Base-by-base conservation (phyloP, 2,797 vertebrate species). In the Chiroxiphia lanceolata region DNA sequence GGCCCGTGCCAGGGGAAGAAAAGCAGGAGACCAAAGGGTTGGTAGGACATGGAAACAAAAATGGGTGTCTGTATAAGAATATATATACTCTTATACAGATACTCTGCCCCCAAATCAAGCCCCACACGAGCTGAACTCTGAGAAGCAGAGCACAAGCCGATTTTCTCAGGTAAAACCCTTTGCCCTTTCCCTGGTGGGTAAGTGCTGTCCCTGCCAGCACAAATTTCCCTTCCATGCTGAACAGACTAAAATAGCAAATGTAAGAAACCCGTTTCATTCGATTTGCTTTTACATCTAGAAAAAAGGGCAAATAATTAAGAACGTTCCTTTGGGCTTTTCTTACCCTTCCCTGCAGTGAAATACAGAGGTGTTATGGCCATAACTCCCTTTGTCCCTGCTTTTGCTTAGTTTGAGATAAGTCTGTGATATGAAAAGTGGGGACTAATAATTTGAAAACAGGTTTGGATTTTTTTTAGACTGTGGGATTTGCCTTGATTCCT, bases 361-460 rank as follows among this genome's bases (percentile, higher is more conserved):
- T 64, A 40, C 17, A 45, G 64, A 65, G 21, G 6, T 5, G 1
- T 68, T 79, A 56, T 26, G 18, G 12, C 0, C 0, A n/a, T 56
- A 79, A 14, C 8, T 87, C 29, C 63, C 27, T 70, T 63, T 31
- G 17, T 31, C 29, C 17, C 51, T 53, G 29, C 34, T 76, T 89
- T 82, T 50, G 7, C 34, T 80, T 61, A 42, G 15, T 72, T 72
- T 86, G 69, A 70, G 10, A 31, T 44, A 48, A 1, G 4, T 19
- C 5, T 57, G 15, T 45, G 26, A 67, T 19, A 33, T 13, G 8
- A 74, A n/a, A 78, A 89, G 38, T n/a, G 45, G 23, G 25, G 53
- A 77, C 9, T 44, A 42, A 77, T 1, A 72, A 16, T 40, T 51
- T 77, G n/a, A 47, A 77, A 85, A 40, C 17, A 70, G 29, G 15